These are phyloP conservation scores for Percina caprodes DNA, from an alignment of 2,113 vertebrate genomes.

Conservation along the genomic window DNA sequence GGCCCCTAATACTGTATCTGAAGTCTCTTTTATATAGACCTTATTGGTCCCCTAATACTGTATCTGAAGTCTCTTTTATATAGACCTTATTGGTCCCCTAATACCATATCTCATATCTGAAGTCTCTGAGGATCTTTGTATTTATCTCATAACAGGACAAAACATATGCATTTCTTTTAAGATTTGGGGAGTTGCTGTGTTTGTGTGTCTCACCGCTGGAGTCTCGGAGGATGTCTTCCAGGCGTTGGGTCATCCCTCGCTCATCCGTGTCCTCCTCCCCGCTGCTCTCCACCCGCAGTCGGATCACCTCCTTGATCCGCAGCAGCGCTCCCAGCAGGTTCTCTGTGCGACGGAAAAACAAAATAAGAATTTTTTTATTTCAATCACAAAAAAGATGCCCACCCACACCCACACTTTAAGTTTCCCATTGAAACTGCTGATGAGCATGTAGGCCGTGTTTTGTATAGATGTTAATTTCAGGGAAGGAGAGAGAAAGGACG, in stretches of 20 bases:
- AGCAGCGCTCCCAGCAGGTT: slow-evolving; percentile 81
- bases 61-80: too few relatives aligned
- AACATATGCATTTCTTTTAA: not conserved
- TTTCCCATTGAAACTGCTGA: slow-evolving; percentile 19
- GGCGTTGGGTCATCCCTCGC: slow-evolving; percentile 79
- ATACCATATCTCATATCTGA: too few relatives aligned
- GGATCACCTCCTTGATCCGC: slow-evolving; percentile 83
- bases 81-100: too few relatives aligned
- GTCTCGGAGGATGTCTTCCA: slow-evolving; percentile 81
- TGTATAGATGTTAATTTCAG: slow-evolving; percentile 36
- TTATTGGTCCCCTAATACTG: too few relatives aligned
- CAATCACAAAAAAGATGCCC: not conserved
- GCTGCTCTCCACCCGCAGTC: slow-evolving; percentile 79
- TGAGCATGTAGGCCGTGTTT: slow-evolving; percentile 15
- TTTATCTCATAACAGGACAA: not conserved
- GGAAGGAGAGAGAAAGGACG: not conserved
- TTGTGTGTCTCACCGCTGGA: slow-evolving; percentile 75
- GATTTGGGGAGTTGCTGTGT: not conserved
- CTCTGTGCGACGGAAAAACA: slow-evolving; percentile 56
- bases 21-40: too few relatives aligned
- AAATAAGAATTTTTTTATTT: too few relatives aligned
- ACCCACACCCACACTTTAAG: slow-evolving; percentile 24
- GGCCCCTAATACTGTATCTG: too few relatives aligned
- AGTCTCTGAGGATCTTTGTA: not conserved
- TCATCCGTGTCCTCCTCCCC: slow-evolving; percentile 74